phyloP scores from a whole-genome alignment of 1,140 invertebrate genomes.

The Latrodectus geometricus region DNA sequence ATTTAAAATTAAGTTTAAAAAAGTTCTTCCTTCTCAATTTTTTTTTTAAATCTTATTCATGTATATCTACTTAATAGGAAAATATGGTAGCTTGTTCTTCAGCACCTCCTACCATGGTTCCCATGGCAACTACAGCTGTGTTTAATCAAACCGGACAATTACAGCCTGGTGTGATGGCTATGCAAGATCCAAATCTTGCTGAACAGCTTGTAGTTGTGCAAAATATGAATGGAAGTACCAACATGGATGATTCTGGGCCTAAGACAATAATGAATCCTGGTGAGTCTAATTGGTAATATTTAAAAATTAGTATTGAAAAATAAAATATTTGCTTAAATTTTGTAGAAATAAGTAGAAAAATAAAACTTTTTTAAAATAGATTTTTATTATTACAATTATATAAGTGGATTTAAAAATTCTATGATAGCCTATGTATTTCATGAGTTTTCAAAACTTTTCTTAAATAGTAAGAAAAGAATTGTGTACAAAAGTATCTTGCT shows the following conservation, averaged over 20 bases:
- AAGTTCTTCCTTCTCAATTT: background rate
- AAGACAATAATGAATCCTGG: slow-evolving; percentile 55
- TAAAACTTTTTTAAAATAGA: too few relatives aligned
- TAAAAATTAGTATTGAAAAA: too few relatives aligned
- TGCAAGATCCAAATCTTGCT: slow-evolving; percentile 23
- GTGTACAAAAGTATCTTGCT: too few relatives aligned
- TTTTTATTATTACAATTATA: too few relatives aligned
- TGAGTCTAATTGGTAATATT: background rate
- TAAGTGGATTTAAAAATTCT: too few relatives aligned
- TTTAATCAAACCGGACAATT: slow-evolving; percentile 50
- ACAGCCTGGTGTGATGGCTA: slow-evolving; percentile 43
- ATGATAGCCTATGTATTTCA: too few relatives aligned
- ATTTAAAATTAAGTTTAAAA: background rate
- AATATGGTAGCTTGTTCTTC: slow-evolving; percentile 44
- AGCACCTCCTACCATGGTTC: slow-evolving; percentile 41
- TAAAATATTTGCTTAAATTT: too few relatives aligned
- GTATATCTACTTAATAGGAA: slow-evolving; percentile 19
- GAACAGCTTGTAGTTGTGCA: slow-evolving; percentile 56
- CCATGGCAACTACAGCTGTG: slow-evolving; percentile 36
- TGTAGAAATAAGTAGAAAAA: too few relatives aligned
- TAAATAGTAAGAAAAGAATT: too few relatives aligned
- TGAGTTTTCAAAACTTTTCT: too few relatives aligned
- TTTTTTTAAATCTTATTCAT: background rate
- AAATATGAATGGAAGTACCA: slow-evolving; percentile 49
- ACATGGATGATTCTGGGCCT: slow-evolving; percentile 31